Conservation (phyloP, 2,888 invertebrate genomes). For the Xanthorhoe designata region DNA sequence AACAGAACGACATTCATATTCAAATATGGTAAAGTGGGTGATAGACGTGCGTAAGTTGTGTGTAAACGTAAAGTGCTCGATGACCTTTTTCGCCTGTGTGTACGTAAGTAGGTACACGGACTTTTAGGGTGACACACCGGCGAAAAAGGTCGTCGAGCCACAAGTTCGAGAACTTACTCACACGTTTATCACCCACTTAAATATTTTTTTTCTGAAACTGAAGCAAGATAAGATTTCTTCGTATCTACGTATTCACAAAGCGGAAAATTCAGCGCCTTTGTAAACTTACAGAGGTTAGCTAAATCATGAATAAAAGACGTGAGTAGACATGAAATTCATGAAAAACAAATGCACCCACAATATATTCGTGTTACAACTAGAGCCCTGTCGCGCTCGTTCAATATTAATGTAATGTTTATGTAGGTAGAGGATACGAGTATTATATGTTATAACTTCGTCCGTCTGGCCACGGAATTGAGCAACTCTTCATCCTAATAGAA, state of each 20-base stretch:
- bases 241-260: not conserved
- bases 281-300: constrained; percentile 31
- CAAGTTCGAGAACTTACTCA: too few relatives aligned
- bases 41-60: too few relatives aligned
- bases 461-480: constrained; percentile 15
- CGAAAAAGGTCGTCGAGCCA: too few relatives aligned
- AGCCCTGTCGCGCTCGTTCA: constrained; percentile 52
- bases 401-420: constrained; percentile 63
- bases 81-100: too few relatives aligned
- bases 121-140: too few relatives aligned
- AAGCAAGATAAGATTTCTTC: not conserved
- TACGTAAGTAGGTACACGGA: too few relatives aligned
- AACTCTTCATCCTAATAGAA: not conserved
- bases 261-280: constrained; percentile 1
- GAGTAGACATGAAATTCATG: constrained; percentile 50
- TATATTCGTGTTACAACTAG: constrained; percentile 46
- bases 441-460: constrained; percentile 34
- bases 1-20: not conserved
- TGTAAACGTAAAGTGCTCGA: too few relatives aligned
- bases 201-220: too few relatives aligned
- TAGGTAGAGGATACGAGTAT: constrained; percentile 50
- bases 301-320: constrained; percentile 39
- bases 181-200: too few relatives aligned
- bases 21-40: too few relatives aligned
- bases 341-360: constrained; percentile 50